Evolutionary conservation across 2,113 vertebrate genomes (phyloP).

Genomic region (Pristiophorus japonicus): DNA sequence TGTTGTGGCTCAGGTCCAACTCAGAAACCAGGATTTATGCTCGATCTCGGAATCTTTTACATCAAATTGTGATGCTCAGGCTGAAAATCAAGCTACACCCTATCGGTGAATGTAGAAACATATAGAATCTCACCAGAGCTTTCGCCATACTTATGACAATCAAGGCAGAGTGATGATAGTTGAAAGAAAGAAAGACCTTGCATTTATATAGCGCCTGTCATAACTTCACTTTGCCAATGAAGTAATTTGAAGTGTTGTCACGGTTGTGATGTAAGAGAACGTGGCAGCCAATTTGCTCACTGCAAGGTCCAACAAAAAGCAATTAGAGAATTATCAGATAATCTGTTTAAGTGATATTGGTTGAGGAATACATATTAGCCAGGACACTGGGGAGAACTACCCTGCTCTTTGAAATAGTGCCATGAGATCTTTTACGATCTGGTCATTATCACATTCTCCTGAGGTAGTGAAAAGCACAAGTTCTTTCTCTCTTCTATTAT

Average conservation of each 20-base stretch:
- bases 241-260: neutral
- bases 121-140: neutral
- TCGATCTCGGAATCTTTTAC: neutral
- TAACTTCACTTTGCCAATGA: neutral
- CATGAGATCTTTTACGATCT: neutral
- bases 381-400: neutral
- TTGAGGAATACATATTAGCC: neutral
- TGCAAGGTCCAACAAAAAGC: neutral
- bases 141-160: neutral
- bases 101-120: neutral
- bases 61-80: neutral
- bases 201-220: neutral
- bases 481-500: neutral
- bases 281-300: neutral
- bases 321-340: neutral
- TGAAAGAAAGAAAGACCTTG: neutral
- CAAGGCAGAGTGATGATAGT: neutral
- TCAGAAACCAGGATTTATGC: neutral
- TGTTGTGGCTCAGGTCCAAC: neutral
- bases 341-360: neutral
- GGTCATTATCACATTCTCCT: neutral
- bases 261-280: neutral
- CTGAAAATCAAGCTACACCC: neutral
- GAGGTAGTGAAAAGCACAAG: neutral
- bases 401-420: neutral